Evolutionary conservation across 2,797 vertebrate genomes (phyloP), one percentile per base, ranked within the genome.

Genomic region (Telmatherina bonti): DNA sequence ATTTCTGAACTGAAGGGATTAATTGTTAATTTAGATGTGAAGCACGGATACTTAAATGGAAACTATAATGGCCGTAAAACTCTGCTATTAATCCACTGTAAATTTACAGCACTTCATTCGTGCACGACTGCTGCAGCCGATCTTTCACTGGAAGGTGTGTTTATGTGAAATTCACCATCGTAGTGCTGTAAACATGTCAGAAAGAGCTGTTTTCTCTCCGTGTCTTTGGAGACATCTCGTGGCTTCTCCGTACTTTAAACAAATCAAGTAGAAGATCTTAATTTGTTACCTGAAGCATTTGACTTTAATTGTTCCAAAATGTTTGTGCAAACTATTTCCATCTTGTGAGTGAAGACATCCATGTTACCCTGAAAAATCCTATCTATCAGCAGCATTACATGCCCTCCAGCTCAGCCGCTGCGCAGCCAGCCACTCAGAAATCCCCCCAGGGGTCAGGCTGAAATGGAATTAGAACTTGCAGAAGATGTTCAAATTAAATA

Each of bases 381-480:
- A 66, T 79, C 58, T 62, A 82, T 84, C 83, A 74, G 70, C 77
- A 54, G 58, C 55, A 67, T 80, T 66, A 51, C 62, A 47, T 62
- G 60, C 64, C 79, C 69, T 60, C 38, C 49, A 67, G 62, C 82
- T 79, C 78, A 24, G 56, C 71, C 64, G 38, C 55, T 59, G 76
- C 68, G 63, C 71, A 75, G 72, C 43, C 63, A 51, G 55, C 58
- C 64, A 2, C 62, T 71, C 75, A 74, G 77, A 85, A 72, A 79
- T 53, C 45, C 54, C 76, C 68, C 27, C 45, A 51, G 74, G 69
- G 70, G 20, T 61, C 38, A 45, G 29, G 67, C 73, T 77, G 56
- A 85, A 78, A 74, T 60, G 55, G 36, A 67, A 76, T 68, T 79
- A 68, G 68, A 72, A 78, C 67, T 72, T 45, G 67, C 63, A 53